Conservation (phyloP, 2,113 vertebrate species). For the Litocranius walleri region DNA sequence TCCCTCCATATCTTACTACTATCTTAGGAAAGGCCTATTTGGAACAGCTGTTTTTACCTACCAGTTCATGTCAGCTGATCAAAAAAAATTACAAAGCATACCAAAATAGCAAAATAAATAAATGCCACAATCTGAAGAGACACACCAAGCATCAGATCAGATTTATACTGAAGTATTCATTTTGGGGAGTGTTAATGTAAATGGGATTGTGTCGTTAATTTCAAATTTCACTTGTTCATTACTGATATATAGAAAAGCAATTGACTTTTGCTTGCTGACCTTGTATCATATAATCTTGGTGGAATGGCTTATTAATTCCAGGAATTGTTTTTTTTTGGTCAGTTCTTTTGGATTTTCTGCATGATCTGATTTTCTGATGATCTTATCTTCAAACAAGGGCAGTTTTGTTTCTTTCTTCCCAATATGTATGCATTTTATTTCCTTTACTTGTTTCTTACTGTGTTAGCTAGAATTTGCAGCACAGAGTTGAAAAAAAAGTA, state of each 20-base stretch:
- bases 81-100: background rate
- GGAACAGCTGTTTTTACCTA: background rate
- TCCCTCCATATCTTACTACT: background rate
- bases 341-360: background rate
- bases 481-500: background rate
- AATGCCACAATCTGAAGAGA: background rate
- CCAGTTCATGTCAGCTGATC: background rate
- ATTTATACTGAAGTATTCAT: background rate
- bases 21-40: background rate
- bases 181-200: background rate
- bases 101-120: background rate
- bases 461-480: background rate
- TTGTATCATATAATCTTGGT: background rate
- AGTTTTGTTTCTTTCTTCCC: background rate
- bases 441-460: background rate
- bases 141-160: background rate
- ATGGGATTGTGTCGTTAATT: background rate
- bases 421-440: background rate
- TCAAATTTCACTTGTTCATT: background rate
- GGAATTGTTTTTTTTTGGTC: background rate
- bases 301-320: background rate
- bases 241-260: background rate
- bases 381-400: background rate
- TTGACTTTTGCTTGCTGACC: background rate
- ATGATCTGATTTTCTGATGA: background rate